phyloP scores from a whole-genome alignment of 2,113 vertebrate species.

The Clupea harengus region DNA sequence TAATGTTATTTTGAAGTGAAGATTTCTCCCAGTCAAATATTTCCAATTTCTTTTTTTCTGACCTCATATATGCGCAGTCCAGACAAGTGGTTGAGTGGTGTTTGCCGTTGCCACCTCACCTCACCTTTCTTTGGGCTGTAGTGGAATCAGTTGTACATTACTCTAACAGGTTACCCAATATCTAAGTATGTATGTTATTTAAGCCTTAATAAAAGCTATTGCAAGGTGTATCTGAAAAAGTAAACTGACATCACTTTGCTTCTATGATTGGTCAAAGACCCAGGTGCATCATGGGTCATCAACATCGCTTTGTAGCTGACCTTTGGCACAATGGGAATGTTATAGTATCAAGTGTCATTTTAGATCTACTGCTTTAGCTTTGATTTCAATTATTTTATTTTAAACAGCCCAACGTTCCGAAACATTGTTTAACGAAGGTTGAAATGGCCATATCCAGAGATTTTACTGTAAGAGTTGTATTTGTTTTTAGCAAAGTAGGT shows the following conservation, averaged over 20 bases:
- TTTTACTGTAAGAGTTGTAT: not conserved
- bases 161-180: too few species aligned
- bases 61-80: too few species aligned
- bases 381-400: slow-evolving; percentile 2
- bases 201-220: too few species aligned
- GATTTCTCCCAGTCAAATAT: too few species aligned
- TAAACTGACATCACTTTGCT: not conserved
- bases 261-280: not conserved
- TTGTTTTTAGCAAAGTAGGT: not conserved
- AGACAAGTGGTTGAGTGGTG: too few species aligned
- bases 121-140: too few species aligned
- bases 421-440: not conserved
- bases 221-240: too few species aligned
- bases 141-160: too few species aligned
- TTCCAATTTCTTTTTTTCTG: too few species aligned
- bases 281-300: not conserved
- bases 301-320: not conserved
- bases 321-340: not conserved
- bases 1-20: too few species aligned
- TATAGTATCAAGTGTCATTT: not conserved
- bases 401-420: not conserved
- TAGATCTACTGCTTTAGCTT: not conserved
- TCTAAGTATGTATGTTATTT: too few species aligned
- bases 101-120: too few species aligned
- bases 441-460: not conserved